Conservation (phyloP, 2,888 invertebrate species). For the Capitulum mitella region DNA sequence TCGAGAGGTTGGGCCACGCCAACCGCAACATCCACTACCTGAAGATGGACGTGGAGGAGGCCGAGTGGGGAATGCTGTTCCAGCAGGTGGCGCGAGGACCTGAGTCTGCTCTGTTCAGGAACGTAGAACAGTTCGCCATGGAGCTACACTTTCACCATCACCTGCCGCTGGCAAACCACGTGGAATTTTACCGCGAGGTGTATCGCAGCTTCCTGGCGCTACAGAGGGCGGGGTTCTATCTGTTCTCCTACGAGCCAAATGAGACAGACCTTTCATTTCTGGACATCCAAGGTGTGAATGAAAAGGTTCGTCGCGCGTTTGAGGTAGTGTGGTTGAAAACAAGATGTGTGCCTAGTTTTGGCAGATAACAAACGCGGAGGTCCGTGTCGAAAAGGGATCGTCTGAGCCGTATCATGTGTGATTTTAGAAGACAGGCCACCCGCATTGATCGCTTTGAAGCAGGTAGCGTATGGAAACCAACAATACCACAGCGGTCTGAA, state of each 20-base stretch:
- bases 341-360: too few species aligned
- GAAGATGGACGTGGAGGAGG: background rate
- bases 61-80: background rate
- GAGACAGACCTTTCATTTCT: background rate
- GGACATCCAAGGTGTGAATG: background rate
- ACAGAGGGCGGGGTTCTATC: background rate
- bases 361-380: too few species aligned
- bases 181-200: background rate
- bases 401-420: too few species aligned
- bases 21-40: background rate
- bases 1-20: background rate
- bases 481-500: too few species aligned
- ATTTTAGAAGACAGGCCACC: too few species aligned
- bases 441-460: too few species aligned
- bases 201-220: background rate
- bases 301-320: background rate
- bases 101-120: background rate
- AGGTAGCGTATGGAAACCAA: too few species aligned
- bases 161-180: background rate
- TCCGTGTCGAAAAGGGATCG: too few species aligned
- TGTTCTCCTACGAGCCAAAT: conserved; percentile 6
- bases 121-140: background rate
- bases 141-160: background rate
- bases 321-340: background rate
- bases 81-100: background rate